A percentile compares a stretch with the other conserved stretches of the same genome.
phyloP scores from a whole-genome alignment of 2,113 vertebrate genomes.

The Antigone vipio region DNA sequence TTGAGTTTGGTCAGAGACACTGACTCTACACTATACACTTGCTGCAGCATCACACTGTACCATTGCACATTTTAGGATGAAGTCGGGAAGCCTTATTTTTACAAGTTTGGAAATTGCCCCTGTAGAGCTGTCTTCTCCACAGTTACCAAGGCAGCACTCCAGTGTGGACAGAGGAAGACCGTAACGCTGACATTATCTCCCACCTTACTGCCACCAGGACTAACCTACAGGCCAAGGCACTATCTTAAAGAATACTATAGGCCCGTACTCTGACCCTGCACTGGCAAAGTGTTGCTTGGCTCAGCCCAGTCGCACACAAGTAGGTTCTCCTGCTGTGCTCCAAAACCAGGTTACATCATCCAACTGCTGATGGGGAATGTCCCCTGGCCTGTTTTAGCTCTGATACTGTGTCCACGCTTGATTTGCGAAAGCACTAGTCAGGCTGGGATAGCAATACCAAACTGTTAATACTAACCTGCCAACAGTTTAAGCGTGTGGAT shows the following conservation, averaged over 20 bases:
- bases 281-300: accelerated
- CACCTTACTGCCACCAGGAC: background rate
- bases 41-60: background rate
- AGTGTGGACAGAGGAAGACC: background rate
- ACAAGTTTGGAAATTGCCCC: background rate
- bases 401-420: background rate
- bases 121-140: background rate
- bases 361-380: background rate
- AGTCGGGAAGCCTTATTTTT: background rate
- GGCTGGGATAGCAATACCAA: background rate
- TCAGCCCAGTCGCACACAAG: background rate
- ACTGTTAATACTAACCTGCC: background rate
- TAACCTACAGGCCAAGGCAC: background rate
- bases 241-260: background rate
- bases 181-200: background rate
- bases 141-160: background rate
- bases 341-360: background rate
- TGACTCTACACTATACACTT: background rate
- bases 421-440: background rate
- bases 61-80: background rate
- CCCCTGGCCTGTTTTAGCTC: background rate
- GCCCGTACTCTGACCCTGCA: background rate
- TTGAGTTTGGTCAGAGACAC: background rate
- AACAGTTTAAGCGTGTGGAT: background rate
- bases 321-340: background rate